Evolutionary conservation across 2,797 vertebrate species (phyloP).

Genomic region (Cryptoblepharus egeriae): DNA sequence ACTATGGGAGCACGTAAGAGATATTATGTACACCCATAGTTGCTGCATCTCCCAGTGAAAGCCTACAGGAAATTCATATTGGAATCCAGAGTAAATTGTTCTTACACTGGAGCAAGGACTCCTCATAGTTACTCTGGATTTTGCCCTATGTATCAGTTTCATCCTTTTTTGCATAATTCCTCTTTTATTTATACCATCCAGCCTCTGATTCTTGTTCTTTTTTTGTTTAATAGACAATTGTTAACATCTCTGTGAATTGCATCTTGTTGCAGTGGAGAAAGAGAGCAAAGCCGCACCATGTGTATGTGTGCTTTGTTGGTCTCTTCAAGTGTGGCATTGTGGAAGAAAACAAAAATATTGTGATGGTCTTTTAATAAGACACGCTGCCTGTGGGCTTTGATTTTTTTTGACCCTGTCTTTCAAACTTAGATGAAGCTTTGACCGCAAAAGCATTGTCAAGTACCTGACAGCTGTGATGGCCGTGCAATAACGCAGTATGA

Average conservation of each 20-base stretch:
- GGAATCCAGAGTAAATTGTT: no score
- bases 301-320: not conserved
- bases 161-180: not conserved
- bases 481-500: not conserved
- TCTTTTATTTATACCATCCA: not conserved
- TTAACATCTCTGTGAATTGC: conserved; percentile 7
- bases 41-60: no score
- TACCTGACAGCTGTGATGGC: conserved; percentile 17
- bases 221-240: not conserved
- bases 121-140: no score
- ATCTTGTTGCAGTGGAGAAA: conserved; percentile 23
- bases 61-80: no score
- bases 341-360: conserved; percentile 3
- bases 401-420: conserved; percentile 25
- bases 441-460: conserved; percentile 19
- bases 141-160: not conserved
- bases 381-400: conserved; percentile 10
- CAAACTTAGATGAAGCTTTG: conserved; percentile 35
- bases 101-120: no score
- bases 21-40: no score
- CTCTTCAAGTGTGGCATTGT: not conserved
- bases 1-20: no score
- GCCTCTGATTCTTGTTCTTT: not conserved
- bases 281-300: not conserved
- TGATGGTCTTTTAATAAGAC: not conserved